phyloP scores from a whole-genome alignment of 1,140 invertebrate species.

The Drosophila bipectinata region DNA sequence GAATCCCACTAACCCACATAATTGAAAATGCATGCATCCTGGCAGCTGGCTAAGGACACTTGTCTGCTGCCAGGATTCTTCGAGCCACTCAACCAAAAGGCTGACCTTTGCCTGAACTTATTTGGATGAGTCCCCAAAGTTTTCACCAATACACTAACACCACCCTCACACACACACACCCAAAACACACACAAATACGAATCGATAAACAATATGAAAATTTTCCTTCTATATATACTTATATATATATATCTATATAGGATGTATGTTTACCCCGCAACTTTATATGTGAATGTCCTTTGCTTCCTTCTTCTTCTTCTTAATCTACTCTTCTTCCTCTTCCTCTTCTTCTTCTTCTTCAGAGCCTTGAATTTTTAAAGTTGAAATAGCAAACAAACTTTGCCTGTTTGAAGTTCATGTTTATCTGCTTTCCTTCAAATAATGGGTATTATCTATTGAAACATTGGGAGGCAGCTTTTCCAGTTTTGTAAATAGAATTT shows the following conservation, averaged over 20 bases:
- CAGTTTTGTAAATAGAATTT: neutral
- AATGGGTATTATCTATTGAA: too few species aligned
- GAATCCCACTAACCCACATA: conserved; percentile 21
- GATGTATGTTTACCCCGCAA: conserved; percentile 34
- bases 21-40: conserved; percentile 37
- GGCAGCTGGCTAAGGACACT: conserved; percentile 35
- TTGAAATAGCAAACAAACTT: conserved; percentile 40
- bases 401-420: conserved; percentile 9
- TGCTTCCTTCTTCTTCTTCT: conserved; percentile 28
- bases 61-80: conserved; percentile 33
- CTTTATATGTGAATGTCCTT: conserved; percentile 44
- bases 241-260: conserved; percentile 15
- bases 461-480: too few species aligned
- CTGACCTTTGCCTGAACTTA: conserved; percentile 43
- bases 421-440: conserved; percentile 4
- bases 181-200: conserved; percentile 11
- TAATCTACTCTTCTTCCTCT: conserved; percentile 24
- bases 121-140: conserved; percentile 23
- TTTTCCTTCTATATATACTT: conserved; percentile 42
- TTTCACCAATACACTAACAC: conserved; percentile 29
- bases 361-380: conserved; percentile 44
- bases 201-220: conserved; percentile 33
- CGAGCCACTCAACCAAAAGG: conserved; percentile 38
- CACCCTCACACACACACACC: conserved; percentile 1
- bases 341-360: conserved; percentile 50